A percentile compares a stretch with the other conserved stretches of the same genome.
These are phyloP conservation scores for Bubalus kerabau DNA, from an alignment of 2,113 vertebrate species.

Conservation along the genomic window DNA sequence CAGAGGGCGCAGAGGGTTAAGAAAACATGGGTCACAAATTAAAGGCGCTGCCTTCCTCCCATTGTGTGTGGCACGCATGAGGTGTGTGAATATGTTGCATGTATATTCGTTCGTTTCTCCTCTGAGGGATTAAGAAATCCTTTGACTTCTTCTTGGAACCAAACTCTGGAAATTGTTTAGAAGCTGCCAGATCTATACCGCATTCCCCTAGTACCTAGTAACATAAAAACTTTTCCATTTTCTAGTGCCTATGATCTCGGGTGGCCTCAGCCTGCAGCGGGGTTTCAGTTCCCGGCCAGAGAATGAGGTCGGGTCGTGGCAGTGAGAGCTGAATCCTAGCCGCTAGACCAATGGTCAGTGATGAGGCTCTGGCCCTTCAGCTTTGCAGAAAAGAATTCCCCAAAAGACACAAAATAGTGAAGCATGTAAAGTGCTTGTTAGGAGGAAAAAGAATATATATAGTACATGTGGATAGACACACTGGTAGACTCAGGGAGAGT, in stretches of 20 bases:
- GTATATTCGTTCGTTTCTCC: accelerated
- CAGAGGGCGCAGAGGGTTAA: not conserved
- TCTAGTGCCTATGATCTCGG: not conserved
- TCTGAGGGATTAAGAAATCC: not conserved
- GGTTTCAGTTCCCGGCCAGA: not conserved
- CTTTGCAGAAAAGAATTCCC: not conserved
- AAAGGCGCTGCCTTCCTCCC: too few relatives aligned
- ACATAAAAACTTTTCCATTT: not conserved
- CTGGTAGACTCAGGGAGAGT: not conserved
- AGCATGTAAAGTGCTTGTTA: not conserved
- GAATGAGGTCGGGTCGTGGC: not conserved
- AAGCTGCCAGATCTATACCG: not conserved
- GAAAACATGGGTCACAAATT: not conserved
- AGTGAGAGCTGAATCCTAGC: not conserved
- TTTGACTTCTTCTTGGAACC: not conserved
- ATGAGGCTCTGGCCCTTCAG: not conserved
- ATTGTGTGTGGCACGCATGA: accelerated
- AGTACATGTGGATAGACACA: not conserved
- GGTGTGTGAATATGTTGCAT: accelerated
- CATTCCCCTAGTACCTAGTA: not conserved
- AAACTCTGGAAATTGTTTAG: not conserved
- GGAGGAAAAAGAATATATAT: not conserved
- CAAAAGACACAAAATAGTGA: not conserved
- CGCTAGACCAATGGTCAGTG: not conserved
- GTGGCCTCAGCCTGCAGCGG: not conserved